phyloP scores from a whole-genome alignment of 2,113 vertebrate genomes.

The Vulpes vulpes region DNA sequence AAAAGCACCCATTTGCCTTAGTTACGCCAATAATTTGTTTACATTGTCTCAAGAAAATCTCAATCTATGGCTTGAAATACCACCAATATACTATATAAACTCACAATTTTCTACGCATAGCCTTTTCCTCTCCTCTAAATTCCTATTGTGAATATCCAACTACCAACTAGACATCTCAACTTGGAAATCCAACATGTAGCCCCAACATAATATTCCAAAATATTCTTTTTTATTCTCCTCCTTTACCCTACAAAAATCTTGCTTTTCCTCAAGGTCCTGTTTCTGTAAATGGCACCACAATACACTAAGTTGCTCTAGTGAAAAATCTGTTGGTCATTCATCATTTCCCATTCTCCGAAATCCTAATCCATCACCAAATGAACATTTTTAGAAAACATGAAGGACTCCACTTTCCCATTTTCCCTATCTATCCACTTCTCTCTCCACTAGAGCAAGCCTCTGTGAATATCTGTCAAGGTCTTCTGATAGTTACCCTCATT shows the following conservation, averaged over 20 bases:
- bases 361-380: neutral
- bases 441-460: neutral
- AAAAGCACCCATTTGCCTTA: neutral
- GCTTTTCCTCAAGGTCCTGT: neutral
- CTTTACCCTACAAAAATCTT: neutral
- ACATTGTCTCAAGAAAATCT: constrained; percentile 4
- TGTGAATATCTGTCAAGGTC: too few relatives aligned
- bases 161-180: neutral
- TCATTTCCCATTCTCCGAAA: neutral
- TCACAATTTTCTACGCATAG: neutral
- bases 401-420: neutral
- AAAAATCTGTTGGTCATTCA: neutral
- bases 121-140: neutral
- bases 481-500: neutral
- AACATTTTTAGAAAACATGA: neutral
- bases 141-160: neutral
- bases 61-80: neutral
- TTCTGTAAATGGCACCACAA: neutral
- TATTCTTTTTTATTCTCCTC: neutral
- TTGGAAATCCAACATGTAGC: neutral
- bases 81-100: neutral
- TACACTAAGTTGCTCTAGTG: neutral
- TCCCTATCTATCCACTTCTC: neutral
- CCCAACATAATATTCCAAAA: neutral
- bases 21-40: neutral